These are phyloP conservation scores for Artibeus lituratus DNA, from an alignment of 2,797 vertebrate species.

Conservation along the genomic window DNA sequence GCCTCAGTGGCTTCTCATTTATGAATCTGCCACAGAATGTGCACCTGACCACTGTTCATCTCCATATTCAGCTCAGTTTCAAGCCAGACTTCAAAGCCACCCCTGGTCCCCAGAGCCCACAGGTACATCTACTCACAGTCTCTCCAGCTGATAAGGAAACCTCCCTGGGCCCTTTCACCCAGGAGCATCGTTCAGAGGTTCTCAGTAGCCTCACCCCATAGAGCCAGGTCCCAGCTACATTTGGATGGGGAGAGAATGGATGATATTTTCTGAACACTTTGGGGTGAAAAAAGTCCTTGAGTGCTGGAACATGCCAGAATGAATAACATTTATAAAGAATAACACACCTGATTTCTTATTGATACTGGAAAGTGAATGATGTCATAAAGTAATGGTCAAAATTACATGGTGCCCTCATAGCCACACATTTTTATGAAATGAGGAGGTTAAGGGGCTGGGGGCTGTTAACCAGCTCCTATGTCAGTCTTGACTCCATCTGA, in stretches of 20 bases:
- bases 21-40: neutral
- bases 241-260: neutral
- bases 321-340: neutral
- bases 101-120: neutral
- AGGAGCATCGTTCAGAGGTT: neutral
- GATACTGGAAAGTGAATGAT: neutral
- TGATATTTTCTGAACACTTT: neutral
- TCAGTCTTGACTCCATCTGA: neutral
- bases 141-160: neutral
- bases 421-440: neutral
- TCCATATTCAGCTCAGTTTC: neutral
- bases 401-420: neutral
- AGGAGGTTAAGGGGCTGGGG: neutral
- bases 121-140: no score
- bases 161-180: neutral
- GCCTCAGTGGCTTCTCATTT: neutral
- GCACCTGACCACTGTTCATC: neutral
- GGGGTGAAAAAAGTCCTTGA: neutral
- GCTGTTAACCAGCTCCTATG: neutral
- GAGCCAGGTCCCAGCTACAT: neutral
- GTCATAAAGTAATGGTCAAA: neutral
- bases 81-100: neutral
- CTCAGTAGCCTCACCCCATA: neutral
- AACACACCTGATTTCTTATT: neutral
- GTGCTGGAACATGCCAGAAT: neutral